Base-by-base conservation (phyloP, 1,140 invertebrate genomes). In the Sitobion miscanthi region DNA sequence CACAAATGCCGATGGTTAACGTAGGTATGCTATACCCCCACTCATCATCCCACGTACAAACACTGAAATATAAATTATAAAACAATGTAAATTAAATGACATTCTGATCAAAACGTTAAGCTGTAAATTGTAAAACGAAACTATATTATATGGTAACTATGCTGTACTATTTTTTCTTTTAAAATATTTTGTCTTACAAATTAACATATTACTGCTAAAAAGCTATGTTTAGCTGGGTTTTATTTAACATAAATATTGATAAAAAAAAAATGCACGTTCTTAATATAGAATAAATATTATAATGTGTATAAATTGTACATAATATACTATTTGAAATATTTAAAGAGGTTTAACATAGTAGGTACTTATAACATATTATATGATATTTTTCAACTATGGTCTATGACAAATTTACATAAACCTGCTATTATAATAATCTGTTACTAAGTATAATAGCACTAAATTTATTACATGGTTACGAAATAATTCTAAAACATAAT, bases 341-440 rank as follows among this genome's bases (percentile, higher is more conserved):
- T 83, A 83, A 83, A 83, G 77, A 23, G 20, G 2, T 20, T 38
- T 38, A 38, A 6, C 11, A 77, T 2, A 77, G 35, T 7, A 83
- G 17, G 77, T 83, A 83, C 62, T 35, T 83, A 83, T 23, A 38
- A 83, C 8, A 38, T 83, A 83, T 83, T 42, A 45, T 85, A 85
- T 42, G 38, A 45, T 85, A 85, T 85, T 45, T 42, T 85, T 85
- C 25, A 42, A 38, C 21, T 85, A 85, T 42, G 42, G 42, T 42
- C 42, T 42, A 42, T 85, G 38, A 42, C 9, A 85, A 85, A 85
- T 85, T 85, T 42, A 85, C 42, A 85, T 85, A 85, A 85, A 85
- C 23, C 83, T 23, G n/a, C 38, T 83, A 83, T 69, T 69, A 69
- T 85, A 45, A 85, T 85, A 85, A 85, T 85, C 83, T 85, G 38